Percentiles rank a stretch among this genome's conserved stretches.
Conservation (phyloP, 2,888 invertebrate species). For the Melolontha melolontha region DNA sequence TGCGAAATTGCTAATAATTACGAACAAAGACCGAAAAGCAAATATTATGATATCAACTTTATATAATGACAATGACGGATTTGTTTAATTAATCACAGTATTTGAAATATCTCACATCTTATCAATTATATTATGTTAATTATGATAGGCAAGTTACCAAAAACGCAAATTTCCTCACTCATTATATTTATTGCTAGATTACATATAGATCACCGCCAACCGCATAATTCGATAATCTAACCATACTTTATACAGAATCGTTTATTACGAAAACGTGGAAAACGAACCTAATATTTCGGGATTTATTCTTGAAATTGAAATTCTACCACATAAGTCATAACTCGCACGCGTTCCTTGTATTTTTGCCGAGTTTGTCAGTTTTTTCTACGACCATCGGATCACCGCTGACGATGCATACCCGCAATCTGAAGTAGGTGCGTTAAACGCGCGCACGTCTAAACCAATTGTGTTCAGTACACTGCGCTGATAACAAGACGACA, state of each 20-base stretch:
- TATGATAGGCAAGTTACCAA: too few species aligned
- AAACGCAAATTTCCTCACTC: too few species aligned
- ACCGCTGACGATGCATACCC: conserved; percentile 16
- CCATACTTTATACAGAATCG: not conserved
- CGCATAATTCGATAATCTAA: not conserved
- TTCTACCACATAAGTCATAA: conserved; percentile 11
- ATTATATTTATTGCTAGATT: not conserved
- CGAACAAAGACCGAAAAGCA: too few species aligned
- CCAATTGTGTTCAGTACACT: not conserved
- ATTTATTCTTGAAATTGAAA: conserved; percentile 3
- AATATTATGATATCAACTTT: too few species aligned
- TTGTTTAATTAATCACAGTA: too few species aligned
- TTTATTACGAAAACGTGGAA: not conserved
- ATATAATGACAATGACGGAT: too few species aligned
- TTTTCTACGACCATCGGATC: conserved; percentile 8
- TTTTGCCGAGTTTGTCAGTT: conserved; percentile 21
- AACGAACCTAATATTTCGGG: too few species aligned
- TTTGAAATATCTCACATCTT: too few species aligned
- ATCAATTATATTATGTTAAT: too few species aligned
- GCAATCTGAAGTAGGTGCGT: conserved; percentile 14
- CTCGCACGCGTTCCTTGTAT: conserved; percentile 4
- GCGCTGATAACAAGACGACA: conserved; percentile 24
- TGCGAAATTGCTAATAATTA: too few species aligned
- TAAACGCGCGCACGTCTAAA: conserved; percentile 26
- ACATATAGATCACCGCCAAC: not conserved